Evolutionary conservation across 2,797 vertebrate species (phyloP).

Genomic region (Loris lydekkerianus): DNA sequence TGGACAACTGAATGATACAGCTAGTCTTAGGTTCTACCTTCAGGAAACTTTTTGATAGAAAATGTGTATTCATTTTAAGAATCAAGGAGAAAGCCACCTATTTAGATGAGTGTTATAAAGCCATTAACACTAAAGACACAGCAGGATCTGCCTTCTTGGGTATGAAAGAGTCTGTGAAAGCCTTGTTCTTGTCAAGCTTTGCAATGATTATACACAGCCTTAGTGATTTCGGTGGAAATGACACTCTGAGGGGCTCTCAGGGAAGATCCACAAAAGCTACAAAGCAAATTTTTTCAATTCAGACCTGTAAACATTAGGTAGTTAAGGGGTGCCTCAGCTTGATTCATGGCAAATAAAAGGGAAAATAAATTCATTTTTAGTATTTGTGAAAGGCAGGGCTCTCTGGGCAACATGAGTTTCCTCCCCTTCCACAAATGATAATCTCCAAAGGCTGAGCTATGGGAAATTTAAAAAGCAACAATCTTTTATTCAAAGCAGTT

Average conservation of each 20-base stretch:
- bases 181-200: not conserved
- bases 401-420: not conserved
- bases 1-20: not conserved
- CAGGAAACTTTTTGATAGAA: conserved; percentile 11
- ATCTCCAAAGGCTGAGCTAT: not conserved
- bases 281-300: not conserved
- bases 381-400: not conserved
- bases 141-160: not conserved
- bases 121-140: not conserved
- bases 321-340: not conserved
- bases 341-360: not conserved
- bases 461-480: not conserved
- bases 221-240: not conserved
- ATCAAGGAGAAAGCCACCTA: not conserved
- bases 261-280: not conserved
- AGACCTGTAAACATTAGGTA: not conserved
- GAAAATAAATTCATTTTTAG: not conserved
- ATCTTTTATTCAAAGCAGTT: not conserved
- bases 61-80: conserved; percentile 17
- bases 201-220: not conserved
- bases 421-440: not conserved
- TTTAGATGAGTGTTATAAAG: not conserved
- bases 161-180: not conserved
- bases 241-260: not conserved
- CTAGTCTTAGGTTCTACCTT: not conserved